phyloP scores from a whole-genome alignment of 2,888 invertebrate species.

The Agrochola macilenta region DNA sequence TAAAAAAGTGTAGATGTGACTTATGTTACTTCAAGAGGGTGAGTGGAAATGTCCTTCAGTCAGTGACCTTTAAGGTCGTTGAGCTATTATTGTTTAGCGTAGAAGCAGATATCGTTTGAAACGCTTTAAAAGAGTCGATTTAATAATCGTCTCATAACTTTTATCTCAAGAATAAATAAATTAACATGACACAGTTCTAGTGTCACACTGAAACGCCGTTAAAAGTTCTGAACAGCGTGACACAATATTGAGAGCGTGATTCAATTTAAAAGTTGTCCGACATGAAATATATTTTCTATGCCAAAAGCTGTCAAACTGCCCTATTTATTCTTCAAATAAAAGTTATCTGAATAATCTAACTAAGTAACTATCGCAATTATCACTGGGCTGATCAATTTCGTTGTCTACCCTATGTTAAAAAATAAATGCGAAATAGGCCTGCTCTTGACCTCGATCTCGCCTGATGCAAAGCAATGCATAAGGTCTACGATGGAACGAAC shows the following conservation, averaged over 20 bases:
- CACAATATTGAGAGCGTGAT: conserved; percentile 53
- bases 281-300: background rate
- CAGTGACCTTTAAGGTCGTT: no score
- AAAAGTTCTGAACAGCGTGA: conserved; percentile 37
- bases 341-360: no score
- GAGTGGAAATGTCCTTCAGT: background rate
- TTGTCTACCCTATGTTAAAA: background rate
- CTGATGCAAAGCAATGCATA: no score
- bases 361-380: background rate
- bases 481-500: no score
- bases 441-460: no score
- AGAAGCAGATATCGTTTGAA: background rate
- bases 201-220: conserved; percentile 25
- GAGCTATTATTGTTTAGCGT: background rate
- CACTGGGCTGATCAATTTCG: background rate
- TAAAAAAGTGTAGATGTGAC: conserved; percentile 25
- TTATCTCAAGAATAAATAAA: conserved; percentile 1
- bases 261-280: conserved; percentile 54
- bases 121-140: background rate
- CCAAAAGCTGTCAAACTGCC: background rate
- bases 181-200: background rate
- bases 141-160: background rate
- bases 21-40: no score
- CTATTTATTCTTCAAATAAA: background rate
- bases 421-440: no score